phyloP scores from a whole-genome alignment of 1,140 invertebrate species.

The Leptopilina boulardi region DNA sequence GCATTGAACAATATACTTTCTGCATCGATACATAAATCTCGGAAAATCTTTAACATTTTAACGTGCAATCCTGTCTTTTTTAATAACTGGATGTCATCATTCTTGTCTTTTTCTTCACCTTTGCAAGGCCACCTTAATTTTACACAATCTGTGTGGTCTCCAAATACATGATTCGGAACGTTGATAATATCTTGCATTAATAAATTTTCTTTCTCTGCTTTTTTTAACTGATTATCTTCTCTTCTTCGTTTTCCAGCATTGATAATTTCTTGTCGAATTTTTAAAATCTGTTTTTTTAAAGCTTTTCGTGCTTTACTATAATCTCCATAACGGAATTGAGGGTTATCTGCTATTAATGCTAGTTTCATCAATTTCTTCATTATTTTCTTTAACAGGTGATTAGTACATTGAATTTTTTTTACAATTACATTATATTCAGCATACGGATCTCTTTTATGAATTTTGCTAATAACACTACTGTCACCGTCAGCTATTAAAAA shows the following conservation, averaged over 20 bases:
- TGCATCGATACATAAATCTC: constrained; percentile 45
- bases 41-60: constrained; percentile 39
- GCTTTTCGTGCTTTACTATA: constrained; percentile 32
- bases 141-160: constrained; percentile 60
- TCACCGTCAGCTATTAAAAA: constrained; percentile 73
- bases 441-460: constrained; percentile 62
- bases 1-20: constrained; percentile 63
- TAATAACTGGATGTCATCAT: constrained; percentile 53
- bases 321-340: not conserved
- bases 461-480: constrained; percentile 64
- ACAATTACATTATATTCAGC: constrained; percentile 52
- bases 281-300: constrained; percentile 44
- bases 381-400: constrained; percentile 63
- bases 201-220: constrained; percentile 36
- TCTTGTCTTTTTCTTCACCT: constrained; percentile 33
- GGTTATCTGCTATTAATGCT: constrained; percentile 29
- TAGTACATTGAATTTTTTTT: constrained; percentile 68
- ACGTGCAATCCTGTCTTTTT: constrained; percentile 42
- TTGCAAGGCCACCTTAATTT: constrained; percentile 51
- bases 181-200: constrained; percentile 59
- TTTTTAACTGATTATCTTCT: constrained; percentile 23
- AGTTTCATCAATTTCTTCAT: constrained; percentile 50
- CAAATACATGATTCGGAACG: constrained; percentile 65
- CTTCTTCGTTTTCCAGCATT: constrained; percentile 38
- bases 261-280: constrained; percentile 47